These are phyloP conservation scores for Synanthedon formicaeformis DNA, from an alignment of 2,888 invertebrate species.

Conservation along the genomic window DNA sequence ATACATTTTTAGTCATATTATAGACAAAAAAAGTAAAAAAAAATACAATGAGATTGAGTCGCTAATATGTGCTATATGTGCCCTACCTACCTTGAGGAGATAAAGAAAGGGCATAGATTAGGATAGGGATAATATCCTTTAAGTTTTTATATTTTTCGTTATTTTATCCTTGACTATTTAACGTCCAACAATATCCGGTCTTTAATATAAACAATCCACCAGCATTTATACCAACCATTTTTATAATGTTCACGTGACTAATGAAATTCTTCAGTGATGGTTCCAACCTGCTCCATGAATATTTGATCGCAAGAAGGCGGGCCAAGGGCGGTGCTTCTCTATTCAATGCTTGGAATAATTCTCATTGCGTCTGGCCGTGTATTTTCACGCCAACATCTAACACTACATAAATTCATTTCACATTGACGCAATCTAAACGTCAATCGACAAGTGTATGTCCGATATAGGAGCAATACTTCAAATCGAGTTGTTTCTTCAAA, in stretches of 20 bases:
- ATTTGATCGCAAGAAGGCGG: constrained; percentile 15
- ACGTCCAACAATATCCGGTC: too few relatives aligned
- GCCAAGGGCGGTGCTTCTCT: constrained; percentile 31
- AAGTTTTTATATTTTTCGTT: too few relatives aligned
- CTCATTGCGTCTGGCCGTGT: constrained; percentile 22
- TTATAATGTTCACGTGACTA: background rate
- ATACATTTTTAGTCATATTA: too few relatives aligned
- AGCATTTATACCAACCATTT: too few relatives aligned
- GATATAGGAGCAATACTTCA: background rate
- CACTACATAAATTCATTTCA: constrained; percentile 5
- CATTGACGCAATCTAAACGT: constrained; percentile 1
- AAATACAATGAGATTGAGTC: too few relatives aligned
- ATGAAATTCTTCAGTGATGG: constrained; percentile 19
- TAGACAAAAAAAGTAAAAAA: too few relatives aligned
- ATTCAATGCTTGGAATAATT: constrained; percentile 17
- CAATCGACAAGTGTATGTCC: background rate
- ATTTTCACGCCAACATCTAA: constrained; percentile 13
- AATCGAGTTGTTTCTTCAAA: background rate
- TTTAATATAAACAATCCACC: too few relatives aligned
- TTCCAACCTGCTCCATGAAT: constrained; percentile 2
- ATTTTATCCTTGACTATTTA: too few relatives aligned
- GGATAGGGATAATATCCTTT: too few relatives aligned
- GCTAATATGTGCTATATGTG: too few relatives aligned
- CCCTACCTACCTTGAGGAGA: too few relatives aligned
- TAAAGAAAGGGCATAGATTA: too few relatives aligned